These are phyloP conservation scores for Semibalanus balanoides DNA, from an alignment of 1,140 invertebrate genomes.

Conservation along the genomic window DNA sequence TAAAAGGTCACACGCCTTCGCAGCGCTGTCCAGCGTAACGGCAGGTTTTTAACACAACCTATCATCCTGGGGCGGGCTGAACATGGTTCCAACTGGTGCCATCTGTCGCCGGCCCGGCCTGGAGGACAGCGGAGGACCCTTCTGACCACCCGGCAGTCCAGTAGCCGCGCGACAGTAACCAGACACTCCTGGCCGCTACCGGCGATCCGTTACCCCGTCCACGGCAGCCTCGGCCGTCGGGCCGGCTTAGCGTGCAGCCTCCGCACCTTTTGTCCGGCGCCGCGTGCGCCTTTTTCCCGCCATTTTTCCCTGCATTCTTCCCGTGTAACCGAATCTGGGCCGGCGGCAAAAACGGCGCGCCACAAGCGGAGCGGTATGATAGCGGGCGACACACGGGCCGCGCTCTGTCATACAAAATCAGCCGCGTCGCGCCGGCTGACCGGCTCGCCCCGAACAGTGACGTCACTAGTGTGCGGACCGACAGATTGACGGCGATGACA, in stretches of 20 bases:
- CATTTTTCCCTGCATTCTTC: neutral
- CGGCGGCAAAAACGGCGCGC: neutral
- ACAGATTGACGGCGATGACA: too few relatives aligned
- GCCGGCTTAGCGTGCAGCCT: neutral
- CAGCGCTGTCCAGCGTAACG: too few relatives aligned
- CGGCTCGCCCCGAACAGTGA: too few relatives aligned
- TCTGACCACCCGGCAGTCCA: too few relatives aligned
- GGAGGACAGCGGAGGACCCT: too few relatives aligned
- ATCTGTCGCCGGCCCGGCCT: too few relatives aligned
- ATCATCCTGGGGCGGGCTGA: too few relatives aligned
- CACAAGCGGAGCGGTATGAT: neutral
- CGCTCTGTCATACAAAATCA: neutral
- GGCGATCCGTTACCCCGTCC: neutral
- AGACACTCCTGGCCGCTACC: neutral
- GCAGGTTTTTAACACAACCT: too few relatives aligned
- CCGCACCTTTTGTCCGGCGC: neutral
- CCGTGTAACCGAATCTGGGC: neutral
- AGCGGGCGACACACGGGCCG: neutral
- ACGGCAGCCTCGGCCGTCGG: neutral
- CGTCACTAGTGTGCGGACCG: too few relatives aligned
- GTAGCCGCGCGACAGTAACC: neutral
- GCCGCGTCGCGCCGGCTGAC: too few relatives aligned
- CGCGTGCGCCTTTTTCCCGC: neutral
- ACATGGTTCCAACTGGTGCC: too few relatives aligned
- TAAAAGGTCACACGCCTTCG: too few relatives aligned